Percentiles rank a stretch among this genome's conserved stretches.
Evolutionary conservation across 2,888 invertebrate species (phyloP).

Genomic region (Drosophila niveifrons): DNA sequence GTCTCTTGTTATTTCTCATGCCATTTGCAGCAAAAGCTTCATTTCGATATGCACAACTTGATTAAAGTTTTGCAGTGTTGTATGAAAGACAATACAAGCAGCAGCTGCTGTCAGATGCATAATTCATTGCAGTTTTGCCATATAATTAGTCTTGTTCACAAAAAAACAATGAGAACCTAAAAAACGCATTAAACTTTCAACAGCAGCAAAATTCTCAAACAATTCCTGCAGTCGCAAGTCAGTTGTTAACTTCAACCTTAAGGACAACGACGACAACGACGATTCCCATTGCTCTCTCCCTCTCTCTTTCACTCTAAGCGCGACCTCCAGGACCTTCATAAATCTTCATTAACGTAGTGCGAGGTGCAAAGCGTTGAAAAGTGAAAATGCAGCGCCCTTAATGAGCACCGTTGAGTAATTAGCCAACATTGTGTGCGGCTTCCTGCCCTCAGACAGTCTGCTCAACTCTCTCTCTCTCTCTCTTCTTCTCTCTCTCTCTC

Average conservation of each 20-base stretch:
- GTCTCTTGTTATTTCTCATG: slow-evolving; percentile 45
- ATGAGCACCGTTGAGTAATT: slow-evolving; percentile 79
- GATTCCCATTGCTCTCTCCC: slow-evolving; percentile 1
- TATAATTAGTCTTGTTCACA: slow-evolving; percentile 61
- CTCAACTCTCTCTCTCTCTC: slow-evolving; percentile 3
- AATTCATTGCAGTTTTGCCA: slow-evolving; percentile 76
- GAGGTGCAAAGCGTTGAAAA: slow-evolving; percentile 78
- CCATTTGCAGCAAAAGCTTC: slow-evolving; percentile 32
- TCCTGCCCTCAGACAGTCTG: slow-evolving; percentile 14
- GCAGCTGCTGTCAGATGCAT: slow-evolving; percentile 69
- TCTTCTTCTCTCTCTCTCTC: neutral
- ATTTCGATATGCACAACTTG: slow-evolving; percentile 78
- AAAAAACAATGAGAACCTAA: slow-evolving; percentile 47
- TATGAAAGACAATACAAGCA: slow-evolving; percentile 63
- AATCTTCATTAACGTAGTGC: slow-evolving; percentile 71
- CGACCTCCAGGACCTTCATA: slow-evolving; percentile 66
- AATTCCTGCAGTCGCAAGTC: slow-evolving; percentile 37
- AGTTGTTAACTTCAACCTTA: slow-evolving; percentile 65
- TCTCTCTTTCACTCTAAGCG: neutral
- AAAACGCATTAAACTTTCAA: slow-evolving; percentile 76
- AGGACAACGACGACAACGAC: slow-evolving; percentile 42
- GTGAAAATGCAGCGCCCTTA: slow-evolving; percentile 79
- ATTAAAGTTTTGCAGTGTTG: slow-evolving; percentile 71
- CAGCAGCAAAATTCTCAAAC: slow-evolving; percentile 44
- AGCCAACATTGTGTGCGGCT: slow-evolving; percentile 76